phyloP scores from a whole-genome alignment of 2,113 vertebrate genomes.

The Chionis minor region DNA sequence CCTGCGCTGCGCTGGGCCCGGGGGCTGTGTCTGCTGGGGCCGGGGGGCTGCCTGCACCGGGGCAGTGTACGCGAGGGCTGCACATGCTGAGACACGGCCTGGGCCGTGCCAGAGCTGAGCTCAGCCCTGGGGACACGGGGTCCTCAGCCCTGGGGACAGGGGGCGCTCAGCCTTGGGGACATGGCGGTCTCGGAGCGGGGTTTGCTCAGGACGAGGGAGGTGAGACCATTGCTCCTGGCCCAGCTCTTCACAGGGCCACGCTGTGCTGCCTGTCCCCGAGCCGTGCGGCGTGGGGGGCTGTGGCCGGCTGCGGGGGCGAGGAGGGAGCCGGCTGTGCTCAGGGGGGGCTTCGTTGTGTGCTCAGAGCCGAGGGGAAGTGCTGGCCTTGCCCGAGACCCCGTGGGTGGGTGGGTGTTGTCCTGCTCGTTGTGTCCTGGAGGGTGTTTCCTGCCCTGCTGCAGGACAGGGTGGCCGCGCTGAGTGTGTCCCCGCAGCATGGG shows the following conservation, averaged over 20 bases:
- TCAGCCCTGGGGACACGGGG: background rate
- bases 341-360: background rate
- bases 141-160: background rate
- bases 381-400: background rate
- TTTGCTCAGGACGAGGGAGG: background rate
- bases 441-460: background rate
- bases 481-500: background rate
- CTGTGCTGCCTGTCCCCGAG: background rate
- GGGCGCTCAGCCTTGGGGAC: background rate
- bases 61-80: background rate
- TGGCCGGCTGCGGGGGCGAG: background rate
- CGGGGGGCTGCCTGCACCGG: background rate
- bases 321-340: background rate
- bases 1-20: background rate
- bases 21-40: background rate
- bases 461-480: background rate
- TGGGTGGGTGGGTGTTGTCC: background rate
- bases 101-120: background rate
- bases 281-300: fast-evolving
- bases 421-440: fast-evolving
- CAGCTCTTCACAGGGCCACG: background rate
- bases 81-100: background rate
- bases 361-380: background rate
- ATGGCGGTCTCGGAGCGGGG: background rate
- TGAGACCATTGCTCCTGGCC: background rate